Evolutionary conservation across 1,140 invertebrate genomes (phyloP).

Genomic region (Macrobrachium rosenbergii): DNA sequence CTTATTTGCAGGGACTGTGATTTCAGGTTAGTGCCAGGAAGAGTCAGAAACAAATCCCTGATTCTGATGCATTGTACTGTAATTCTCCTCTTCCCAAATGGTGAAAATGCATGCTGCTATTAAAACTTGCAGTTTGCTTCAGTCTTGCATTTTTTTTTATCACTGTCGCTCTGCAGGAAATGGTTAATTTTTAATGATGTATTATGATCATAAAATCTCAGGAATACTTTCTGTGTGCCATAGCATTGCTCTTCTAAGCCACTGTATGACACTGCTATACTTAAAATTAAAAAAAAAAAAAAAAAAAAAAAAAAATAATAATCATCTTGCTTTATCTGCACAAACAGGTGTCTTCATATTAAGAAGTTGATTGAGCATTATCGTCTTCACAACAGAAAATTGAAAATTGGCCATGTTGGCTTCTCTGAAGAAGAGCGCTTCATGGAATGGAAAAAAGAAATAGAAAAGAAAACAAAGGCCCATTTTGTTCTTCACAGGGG

Average conservation of each 20-base stretch:
- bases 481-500: slow-evolving; percentile 35
- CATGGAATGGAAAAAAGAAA: slow-evolving; percentile 23
- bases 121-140: too few species aligned
- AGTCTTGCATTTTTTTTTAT: too few species aligned
- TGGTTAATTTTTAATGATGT: too few species aligned
- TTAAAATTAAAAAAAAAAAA: too few species aligned
- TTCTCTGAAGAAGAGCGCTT: slow-evolving; percentile 22
- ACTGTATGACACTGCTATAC: too few species aligned
- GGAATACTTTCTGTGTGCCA: too few species aligned
- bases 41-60: background rate
- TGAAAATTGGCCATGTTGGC: background rate
- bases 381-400: slow-evolving; percentile 16
- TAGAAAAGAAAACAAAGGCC: slow-evolving; percentile 31
- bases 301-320: too few species aligned
- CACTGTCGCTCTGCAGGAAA: too few species aligned
- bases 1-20: slow-evolving; percentile 24
- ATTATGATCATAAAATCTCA: too few species aligned
- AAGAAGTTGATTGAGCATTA: slow-evolving; percentile 29
- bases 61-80: background rate
- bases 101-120: too few species aligned
- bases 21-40: slow-evolving; percentile 13
- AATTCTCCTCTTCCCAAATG: background rate
- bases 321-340: too few species aligned
- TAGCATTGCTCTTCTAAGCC: too few species aligned
- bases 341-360: background rate